Conservation (phyloP, 2,113 vertebrate species). For the Ardeotis arabs region DNA sequence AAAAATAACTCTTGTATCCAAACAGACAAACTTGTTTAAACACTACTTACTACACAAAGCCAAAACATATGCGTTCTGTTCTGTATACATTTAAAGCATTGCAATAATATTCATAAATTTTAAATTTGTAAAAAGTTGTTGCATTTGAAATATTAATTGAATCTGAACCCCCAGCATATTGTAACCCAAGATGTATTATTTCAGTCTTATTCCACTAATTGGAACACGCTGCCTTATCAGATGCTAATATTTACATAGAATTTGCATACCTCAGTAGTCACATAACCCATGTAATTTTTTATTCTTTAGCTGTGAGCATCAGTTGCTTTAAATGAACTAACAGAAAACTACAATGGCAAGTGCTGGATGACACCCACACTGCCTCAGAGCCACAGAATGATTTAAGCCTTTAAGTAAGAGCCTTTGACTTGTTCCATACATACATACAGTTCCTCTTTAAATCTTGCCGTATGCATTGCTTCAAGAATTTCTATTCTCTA, state of each 20-base stretch:
- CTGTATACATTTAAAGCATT: neutral
- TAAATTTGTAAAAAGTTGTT: neutral
- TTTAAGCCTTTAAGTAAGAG: neutral
- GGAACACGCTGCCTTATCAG: conserved; percentile 2
- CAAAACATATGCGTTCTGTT: neutral
- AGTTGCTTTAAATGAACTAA: neutral
- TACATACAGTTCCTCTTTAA: neutral
- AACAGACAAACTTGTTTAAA: neutral
- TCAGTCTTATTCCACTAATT: neutral
- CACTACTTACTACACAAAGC: neutral
- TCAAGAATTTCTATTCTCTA: neutral
- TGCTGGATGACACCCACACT: neutral
- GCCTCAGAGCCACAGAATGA: neutral
- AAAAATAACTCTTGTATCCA: neutral
- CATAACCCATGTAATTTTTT: neutral
- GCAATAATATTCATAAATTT: neutral
- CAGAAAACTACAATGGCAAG: neutral
- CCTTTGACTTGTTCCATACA: neutral
- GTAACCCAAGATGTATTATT: neutral
- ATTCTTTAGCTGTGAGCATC: neutral
- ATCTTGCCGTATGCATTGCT: neutral
- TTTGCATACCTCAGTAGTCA: neutral
- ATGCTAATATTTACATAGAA: neutral
- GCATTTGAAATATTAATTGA: neutral
- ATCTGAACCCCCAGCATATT: neutral